These are phyloP conservation scores for Scaptomyza polygonia DNA, from an alignment of 2,888 invertebrate species.

Conservation along the genomic window DNA sequence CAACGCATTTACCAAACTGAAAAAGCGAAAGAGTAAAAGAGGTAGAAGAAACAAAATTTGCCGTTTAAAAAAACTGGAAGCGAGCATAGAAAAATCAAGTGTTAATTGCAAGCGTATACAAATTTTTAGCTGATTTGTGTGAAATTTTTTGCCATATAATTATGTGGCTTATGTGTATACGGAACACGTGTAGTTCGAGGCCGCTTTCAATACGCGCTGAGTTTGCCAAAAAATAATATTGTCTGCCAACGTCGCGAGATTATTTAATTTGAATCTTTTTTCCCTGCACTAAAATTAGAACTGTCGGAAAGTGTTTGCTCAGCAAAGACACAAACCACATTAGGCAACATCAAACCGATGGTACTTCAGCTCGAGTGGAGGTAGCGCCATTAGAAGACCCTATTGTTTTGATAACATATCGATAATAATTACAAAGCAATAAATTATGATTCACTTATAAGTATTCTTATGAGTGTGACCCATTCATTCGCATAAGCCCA, in stretches of 20 bases:
- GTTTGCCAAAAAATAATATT: constrained; percentile 45
- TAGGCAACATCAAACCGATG: constrained; percentile 8
- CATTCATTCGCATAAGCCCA: constrained; percentile 9
- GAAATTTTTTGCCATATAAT: constrained; percentile 14
- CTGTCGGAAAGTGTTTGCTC: constrained; percentile 5
- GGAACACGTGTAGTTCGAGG: constrained; percentile 60
- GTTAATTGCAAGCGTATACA: constrained; percentile 67
- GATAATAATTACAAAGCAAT: constrained; percentile 19
- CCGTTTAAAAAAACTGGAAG: constrained; percentile 9
- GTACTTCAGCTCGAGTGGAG: constrained; percentile 9
- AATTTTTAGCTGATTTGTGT: constrained; percentile 37
- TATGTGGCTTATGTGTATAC: constrained; percentile 15
- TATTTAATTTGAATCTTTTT: constrained; percentile 7
- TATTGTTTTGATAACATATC: constrained; percentile 3
- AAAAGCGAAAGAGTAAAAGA: constrained; percentile 17
- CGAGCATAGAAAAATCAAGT: constrained; percentile 37
- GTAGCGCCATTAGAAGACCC: constrained; percentile 16
- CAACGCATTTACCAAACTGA: constrained; percentile 23
- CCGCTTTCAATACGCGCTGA: constrained; percentile 30
- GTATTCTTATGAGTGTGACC: constrained; percentile 6
- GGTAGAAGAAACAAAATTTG: constrained; percentile 17
- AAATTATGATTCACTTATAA: constrained; percentile 6
- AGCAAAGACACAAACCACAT: neutral
- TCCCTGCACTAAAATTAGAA: constrained; percentile 34
- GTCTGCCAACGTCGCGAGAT: constrained; percentile 23